Percentiles rank a stretch among this genome's conserved stretches.
Conservation (phyloP, 2,888 invertebrate species). For the Xylocampa areola region DNA sequence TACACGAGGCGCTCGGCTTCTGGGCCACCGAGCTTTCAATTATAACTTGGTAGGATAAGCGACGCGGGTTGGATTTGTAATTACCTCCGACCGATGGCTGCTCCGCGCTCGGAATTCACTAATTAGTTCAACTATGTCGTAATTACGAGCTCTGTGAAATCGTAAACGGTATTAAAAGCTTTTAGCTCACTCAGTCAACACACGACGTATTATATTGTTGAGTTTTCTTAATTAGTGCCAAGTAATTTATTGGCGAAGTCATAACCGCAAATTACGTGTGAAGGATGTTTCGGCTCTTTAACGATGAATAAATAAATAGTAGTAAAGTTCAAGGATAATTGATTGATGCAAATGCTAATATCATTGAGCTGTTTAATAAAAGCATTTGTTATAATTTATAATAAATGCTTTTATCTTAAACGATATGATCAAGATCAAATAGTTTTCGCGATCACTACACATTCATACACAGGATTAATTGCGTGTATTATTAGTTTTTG, state of each 20-base stretch:
- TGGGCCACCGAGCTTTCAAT: constrained; percentile 86
- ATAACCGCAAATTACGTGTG: constrained; percentile 26
- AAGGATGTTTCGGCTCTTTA: constrained; percentile 35
- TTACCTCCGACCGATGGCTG: constrained; percentile 73
- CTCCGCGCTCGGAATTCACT: constrained; percentile 61
- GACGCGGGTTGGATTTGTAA: constrained; percentile 80
- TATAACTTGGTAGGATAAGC: constrained; percentile 85
- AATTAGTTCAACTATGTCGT: constrained; percentile 78
- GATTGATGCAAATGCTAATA: constrained; percentile 40
- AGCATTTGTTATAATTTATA: constrained; percentile 47
- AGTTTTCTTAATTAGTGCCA: constrained; percentile 51
- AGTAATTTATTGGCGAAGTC: constrained; percentile 39
- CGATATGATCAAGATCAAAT: constrained; percentile 49
- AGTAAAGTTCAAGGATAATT: constrained; percentile 44
- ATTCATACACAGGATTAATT: too few species aligned
- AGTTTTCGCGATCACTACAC: constrained; percentile 40
- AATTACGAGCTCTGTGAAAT: constrained; percentile 75
- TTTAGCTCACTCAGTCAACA: constrained; percentile 61
- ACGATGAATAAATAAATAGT: constrained; percentile 19
- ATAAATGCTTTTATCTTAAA: constrained; percentile 50
- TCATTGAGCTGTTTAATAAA: constrained; percentile 38
- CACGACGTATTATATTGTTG: constrained; percentile 42
- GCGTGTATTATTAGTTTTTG: too few species aligned
- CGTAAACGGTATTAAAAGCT: constrained; percentile 72
- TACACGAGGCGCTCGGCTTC: constrained; percentile 79